Conservation (phyloP, 2,888 invertebrate genomes). For the Cynaeus angustus region DNA sequence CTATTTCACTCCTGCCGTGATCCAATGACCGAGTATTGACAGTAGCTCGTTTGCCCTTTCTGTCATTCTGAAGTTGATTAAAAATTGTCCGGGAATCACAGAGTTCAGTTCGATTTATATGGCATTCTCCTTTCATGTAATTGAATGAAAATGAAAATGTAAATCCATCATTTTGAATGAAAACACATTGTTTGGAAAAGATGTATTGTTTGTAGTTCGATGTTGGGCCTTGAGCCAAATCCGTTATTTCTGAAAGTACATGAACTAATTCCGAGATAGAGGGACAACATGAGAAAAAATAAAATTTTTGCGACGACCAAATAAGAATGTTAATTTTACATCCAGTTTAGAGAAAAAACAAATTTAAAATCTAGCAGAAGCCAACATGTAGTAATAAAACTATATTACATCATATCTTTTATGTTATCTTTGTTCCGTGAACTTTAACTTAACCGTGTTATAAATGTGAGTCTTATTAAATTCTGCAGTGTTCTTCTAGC, state of each 20-base stretch:
- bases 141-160: conserved; percentile 41
- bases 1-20: not conserved
- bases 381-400: no score
- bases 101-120: conserved; percentile 13
- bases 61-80: conserved; percentile 13
- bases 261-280: conserved; percentile 10
- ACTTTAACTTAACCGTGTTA: no score
- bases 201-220: conserved; percentile 30
- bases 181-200: conserved; percentile 17
- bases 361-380: no score
- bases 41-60: conserved; percentile 8
- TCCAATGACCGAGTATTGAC: not conserved
- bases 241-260: conserved; percentile 10
- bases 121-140: conserved; percentile 23
- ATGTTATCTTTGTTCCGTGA: no score
- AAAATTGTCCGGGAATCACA: conserved; percentile 11
- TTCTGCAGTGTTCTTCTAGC: no score
- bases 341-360: no score
- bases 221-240: conserved; percentile 27
- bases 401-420: no score
- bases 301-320: no score
- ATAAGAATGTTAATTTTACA: no score
- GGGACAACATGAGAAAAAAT: no score
- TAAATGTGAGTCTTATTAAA: no score
- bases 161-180: conserved; percentile 30